Evolutionary conservation across 1,140 invertebrate species (phyloP), one percentile per base, ranked within the genome.

Genomic region (Aphaenogaster ashmeadi): DNA sequence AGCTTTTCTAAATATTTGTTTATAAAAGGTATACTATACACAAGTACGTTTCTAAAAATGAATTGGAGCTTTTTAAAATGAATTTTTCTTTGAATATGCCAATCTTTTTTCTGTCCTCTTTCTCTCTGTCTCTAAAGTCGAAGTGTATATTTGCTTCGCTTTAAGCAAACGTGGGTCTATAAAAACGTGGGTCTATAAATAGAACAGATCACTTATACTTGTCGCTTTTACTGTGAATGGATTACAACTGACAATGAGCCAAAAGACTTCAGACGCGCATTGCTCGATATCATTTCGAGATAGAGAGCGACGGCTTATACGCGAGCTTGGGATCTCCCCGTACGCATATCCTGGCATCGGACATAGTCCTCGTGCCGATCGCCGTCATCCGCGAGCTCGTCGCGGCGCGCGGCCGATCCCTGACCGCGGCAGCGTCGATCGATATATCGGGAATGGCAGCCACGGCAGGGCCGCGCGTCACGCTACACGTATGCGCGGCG

Each of bases 401-500:
- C 86, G 50, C 71, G 66, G 66, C 50, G 72, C 18, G 44, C 56
- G 88, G 85, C 89, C 81, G 89, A 91, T 90, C 86, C 86, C 80
- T 90, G 86, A 90, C 88, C 89, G 86, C 62, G 66, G 60, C 41
- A 44, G 54, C 47, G 74, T 89, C 90, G 87, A 91, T 91, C 90
- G 89, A 91, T 91, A 87, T 91, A 91, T 91, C 87, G 90, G 54
- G 84, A 90, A 90, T 80, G 88, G 88, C 80, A 90, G 60, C 41
- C 60, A 21, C 87, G 72, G 74, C 64, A 52, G 62, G 67, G 87
- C 90, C 87, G 87, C 87, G 72, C 89, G 81, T 91, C 89, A 90
- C 87, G 90, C 89, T 90, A 90, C 54, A n/a, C 15, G 41, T 56
- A 33, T 75, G 15, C 50, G 21, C 7, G 4, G 27, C 11, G 41